Base-by-base conservation (phyloP, 2,113 vertebrate species). In the Brachypodius melanocephalos region DNA sequence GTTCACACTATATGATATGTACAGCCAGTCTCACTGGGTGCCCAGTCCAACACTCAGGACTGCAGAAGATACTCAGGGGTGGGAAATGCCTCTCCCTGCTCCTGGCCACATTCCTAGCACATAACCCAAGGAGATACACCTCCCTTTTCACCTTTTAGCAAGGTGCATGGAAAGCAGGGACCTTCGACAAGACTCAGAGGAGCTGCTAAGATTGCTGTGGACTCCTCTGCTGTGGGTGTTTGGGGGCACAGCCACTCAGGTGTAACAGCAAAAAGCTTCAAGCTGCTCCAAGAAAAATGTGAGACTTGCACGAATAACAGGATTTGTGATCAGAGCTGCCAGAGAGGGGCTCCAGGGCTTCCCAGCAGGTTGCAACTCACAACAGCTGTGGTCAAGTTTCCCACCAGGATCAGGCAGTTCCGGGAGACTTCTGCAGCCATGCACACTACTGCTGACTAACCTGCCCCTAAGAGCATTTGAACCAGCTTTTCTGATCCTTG, bases 311-410 rank as follows among this genome's bases (percentile, higher is more conserved):
- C 17, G 42, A 22, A 32, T 12, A 45, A 42, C 17, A 80, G 43
- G 38, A 73, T 77, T 55, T 77, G n/a, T 61, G 51, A 55, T 54
- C 57, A 21, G 28, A 89, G 67, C 32, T 73, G 61, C 31, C 26
- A 25, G 26, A 62, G 38, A 26, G 0, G 14, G 10, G 17, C 17
- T 65, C 5, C 74, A 81, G 55, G n/a, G n/a, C 49, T 85, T 90
- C 32, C 42, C 4, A 9, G 7, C 1, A 8, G 25, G 31, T 43
- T 3, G 0, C 38, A 75, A 38, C 18, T 49, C n/a, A 16, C 28
- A 29, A 24, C 7, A 14, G n/a, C 36, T 6, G 1, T 16, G 24
- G 26, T 31, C 12, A 51, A 12, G 20, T 73, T 87, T 65, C 36
- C 3, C 55, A 77, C 29, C 3, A 43, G 42, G 31, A 57, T 59